Evolutionary conservation across 1,140 invertebrate species (phyloP), one percentile per base, ranked within the genome.

Genomic region (Monomorium pharaonis): DNA sequence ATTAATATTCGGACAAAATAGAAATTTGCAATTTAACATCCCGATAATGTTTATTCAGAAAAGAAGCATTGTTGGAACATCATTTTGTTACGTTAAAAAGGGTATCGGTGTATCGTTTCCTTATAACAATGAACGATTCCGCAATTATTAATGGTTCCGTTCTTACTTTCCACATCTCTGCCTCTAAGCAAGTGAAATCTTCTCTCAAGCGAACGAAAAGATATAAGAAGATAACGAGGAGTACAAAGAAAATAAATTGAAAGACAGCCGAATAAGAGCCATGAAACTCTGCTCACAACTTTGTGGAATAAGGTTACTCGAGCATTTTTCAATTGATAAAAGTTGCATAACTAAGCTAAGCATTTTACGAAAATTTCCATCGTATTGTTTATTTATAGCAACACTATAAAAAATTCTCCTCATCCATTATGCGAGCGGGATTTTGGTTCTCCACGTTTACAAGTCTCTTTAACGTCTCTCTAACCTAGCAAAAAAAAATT

Each of bases 181-280:
- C 24, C 49, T 67, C 33, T 67, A 37, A 80, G 30, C 30, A 24
- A 80, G 21, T 51, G 24, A 63, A 80, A 69, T 69, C 44, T 21
- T 16, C 30, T 16, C 30, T 80, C 30, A 37, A 24, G n/a, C 18
- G 27, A 65, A 24, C n/a, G 49, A 33, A 42, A 69, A 65, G 63
- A 70, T 69, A 54, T 69, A 80, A 80, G 21, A 70, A 54, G 47
- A 27, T 80, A 51, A 67, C 42, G 44, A 49, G 16, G 37, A 37
- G 47, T 37, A 54, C 44, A 80, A 80, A 80, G 63, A 80, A 69
- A 80, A 80, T 56, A 42, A 80, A 80, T 69, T 80, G 44, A 30
- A 70, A 70, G 44, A 51, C 14, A 21, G 21, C 44, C 47, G 2
- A 54, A 69, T 69, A 6, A 56, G 18, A 70, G 3, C 12, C 10